Base-by-base conservation (phyloP, 2,113 vertebrate species). In the Asarcornis scutulata region DNA sequence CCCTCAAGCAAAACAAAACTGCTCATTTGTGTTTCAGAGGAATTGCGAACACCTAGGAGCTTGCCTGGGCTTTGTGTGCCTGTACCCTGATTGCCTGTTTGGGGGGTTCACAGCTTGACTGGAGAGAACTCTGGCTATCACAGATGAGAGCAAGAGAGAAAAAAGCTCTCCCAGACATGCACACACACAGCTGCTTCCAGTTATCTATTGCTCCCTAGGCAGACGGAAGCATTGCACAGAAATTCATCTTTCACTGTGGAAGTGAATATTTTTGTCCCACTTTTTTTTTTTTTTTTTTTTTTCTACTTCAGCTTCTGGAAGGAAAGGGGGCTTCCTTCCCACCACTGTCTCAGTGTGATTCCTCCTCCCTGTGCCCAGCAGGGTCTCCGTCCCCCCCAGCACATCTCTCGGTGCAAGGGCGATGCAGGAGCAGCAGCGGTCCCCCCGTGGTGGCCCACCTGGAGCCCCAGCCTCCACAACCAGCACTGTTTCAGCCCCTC, bases 21-120 rank as follows among this genome's bases (percentile, higher is more conserved):
- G 44, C 5, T 7, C 3, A 0, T 44, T 31, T 32, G 52, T 44
- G 44, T 36, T 64, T 55, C 1, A 1, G 23, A 12, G 1, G 13
- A 42, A 11, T 52, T 13, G 5, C 1, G 0, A 8, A 11, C 59
- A 29, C 13, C 52, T 59, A 8, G 25, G 1, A 5, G 50, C 29
- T 3, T 13, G n/a, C 3, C 31, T 4, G 25, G 50, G 50, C 7
- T 69, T 26, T 13, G 42, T 5, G 7, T 53, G 50, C 16, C 15
- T 17, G 1, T 22, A 27, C 56, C 26, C 50, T 13, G 44, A 4
- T 40, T 14, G n/a, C 1, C 1, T 6, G 13, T 18, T 91, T 73
- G 26, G 63, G 58, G 34, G 40, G 38, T 18, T 81, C 46, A 8
- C 5, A 21, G 63, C 62, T 69, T 10, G 17, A 15, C 25, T 8